Evolutionary conservation across 2,113 vertebrate genomes (phyloP), one percentile per base, ranked within the genome.

Genomic region (Donacobius atricapilla): DNA sequence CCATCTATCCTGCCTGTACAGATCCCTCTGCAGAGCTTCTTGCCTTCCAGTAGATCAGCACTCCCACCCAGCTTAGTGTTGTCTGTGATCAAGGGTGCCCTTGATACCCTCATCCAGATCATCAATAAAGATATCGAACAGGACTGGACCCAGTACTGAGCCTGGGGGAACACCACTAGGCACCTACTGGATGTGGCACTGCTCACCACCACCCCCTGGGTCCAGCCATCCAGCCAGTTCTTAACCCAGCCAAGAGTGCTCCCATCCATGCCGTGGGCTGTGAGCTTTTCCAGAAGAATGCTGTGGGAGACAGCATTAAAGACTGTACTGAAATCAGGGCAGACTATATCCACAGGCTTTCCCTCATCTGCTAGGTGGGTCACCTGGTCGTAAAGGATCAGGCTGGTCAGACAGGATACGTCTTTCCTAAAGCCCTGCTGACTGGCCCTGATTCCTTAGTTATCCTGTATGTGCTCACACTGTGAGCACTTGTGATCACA

Each of bases 221-320:
- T 11, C 25, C 9, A 33, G 53, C 22, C 44, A 33, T 51, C 21
- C 37, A 56, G 35, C 3, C 30, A 18, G 48, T 7, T 42, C 48
- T 19, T 27, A 45, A 27, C 17, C 65, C 48, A 63, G 75, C 13
- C 21, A 47, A 17, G 20, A 40, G 56, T 21, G 30, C 15, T 11
- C 3, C 30, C 0, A 0, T n/a, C 40, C n/a, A 47, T 47, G 48
- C 5, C 0, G 0, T 40, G 35, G 35, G 13, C 57, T 56, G 35
- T 7, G 2, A 5, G 24, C 40, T 63, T 63, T 40, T 25, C n/a
- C 9, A 17, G 40, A 20, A 47, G 19, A 54, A 25, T 63, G 7
- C 8, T 47, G 40, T 48, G 23, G 7, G 13, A 79, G 12, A 72
- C 10, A 42, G 17, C 37, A 31, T 33, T 27, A 50, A 71, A 48